Base-by-base conservation (phyloP, 2,113 vertebrate species). In the Amia ocellicauda region DNA sequence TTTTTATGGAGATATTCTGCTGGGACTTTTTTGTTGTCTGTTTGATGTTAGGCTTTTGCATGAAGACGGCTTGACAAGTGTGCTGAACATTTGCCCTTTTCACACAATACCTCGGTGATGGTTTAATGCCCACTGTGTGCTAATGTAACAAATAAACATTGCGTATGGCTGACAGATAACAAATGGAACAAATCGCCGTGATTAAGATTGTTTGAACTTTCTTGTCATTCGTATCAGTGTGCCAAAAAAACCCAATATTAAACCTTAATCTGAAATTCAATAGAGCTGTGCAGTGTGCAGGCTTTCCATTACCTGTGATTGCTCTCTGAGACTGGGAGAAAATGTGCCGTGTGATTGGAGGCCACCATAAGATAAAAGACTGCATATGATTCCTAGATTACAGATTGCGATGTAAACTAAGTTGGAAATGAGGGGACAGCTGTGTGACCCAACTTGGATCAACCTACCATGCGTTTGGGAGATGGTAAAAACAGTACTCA, bases 261-360 rank as follows among this genome's bases (percentile, higher is more conserved):
- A 49, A 61, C 17, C 17, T 17, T 26, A 61, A 61, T 49, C 42
- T 61, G 13, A 27, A 60, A 49, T 47, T 47, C 45, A 47, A 47
- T 47, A 47, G 45, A 47, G 16, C 45, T 13, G 14, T 47, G 45
- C 1, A 16, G 16, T 17, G 5, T 5, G 11, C 10, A 47, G 16
- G 45, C n/a, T 47, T 17, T 19, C 8, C 45, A 47, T 47, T 47
- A 47, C 45, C 11, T 16, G 40, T 42, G 40, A 42, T 42, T 11
- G 45, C 5, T 47, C n/a, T 47, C 45, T 47, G 45, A 47, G 10
- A 16, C 45, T 47, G 10, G 45, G 16, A 47, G 16, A 47, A 19
- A 47, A 47, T 47, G 11, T 19, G n/a, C n/a, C 16, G 16, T 16
- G 45, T 47, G 45, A 47, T 47, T 47, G 45, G 5, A 47, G 16